Conservation (phyloP, 2,113 vertebrate genomes). For the Scomber colias region DNA sequence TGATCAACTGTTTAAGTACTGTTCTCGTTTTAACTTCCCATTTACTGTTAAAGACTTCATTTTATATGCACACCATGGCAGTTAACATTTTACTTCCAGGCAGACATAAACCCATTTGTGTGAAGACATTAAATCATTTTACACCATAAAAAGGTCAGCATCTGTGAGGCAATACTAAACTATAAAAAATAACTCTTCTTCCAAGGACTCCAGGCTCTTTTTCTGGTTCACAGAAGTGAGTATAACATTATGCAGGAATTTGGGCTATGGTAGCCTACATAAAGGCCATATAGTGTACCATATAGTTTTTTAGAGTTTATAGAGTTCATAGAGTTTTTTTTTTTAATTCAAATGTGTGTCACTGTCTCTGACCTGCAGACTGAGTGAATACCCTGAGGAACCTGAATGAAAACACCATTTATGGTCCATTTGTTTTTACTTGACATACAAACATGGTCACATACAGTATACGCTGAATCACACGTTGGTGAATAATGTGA, state of each 20-base stretch:
- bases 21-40: background rate
- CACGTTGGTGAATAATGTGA: background rate
- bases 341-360: background rate
- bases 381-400: background rate
- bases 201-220: background rate
- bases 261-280: too few species aligned
- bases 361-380: background rate
- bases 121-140: background rate
- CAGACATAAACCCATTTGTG: background rate
- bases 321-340: too few species aligned
- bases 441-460: background rate
- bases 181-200: background rate
- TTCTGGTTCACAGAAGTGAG: background rate
- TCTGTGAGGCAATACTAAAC: background rate
- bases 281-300: too few species aligned
- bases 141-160: background rate
- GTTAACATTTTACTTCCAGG: too few species aligned
- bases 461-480: background rate
- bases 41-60: background rate
- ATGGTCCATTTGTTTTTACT: slow-evolving; percentile 41
- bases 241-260: too few species aligned
- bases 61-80: background rate
- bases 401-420: background rate
- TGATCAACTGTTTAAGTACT: background rate
- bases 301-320: too few species aligned